These are phyloP conservation scores for Latheticus oryzae DNA, from an alignment of 2,888 invertebrate genomes.

Conservation along the genomic window DNA sequence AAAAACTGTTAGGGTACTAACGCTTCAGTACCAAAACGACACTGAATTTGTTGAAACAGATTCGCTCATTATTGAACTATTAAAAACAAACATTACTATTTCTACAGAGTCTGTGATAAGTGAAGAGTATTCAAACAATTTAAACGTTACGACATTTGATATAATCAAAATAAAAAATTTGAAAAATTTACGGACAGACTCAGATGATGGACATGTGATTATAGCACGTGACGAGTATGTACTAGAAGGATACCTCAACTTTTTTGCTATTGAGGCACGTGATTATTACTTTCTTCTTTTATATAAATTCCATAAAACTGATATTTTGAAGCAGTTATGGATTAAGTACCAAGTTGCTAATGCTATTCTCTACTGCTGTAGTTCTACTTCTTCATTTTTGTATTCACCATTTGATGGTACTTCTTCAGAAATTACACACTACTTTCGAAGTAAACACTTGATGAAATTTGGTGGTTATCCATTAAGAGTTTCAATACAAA, in stretches of 20 bases:
- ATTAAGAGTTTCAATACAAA: slow-evolving; percentile 2
- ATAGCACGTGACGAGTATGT: neutral
- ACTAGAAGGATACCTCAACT: neutral
- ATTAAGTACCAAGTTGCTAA: too few relatives aligned
- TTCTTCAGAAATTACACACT: neutral
- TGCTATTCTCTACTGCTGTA: too few relatives aligned
- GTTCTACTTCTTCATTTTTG: too few relatives aligned
- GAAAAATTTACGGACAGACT: neutral
- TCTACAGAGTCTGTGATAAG: too few relatives aligned
- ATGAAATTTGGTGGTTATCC: neutral
- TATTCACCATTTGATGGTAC: neutral
- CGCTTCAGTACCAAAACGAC: neutral
- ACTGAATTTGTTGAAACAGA: neutral
- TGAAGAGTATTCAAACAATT: neutral
- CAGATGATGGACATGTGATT: neutral
- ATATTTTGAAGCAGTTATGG: too few relatives aligned
- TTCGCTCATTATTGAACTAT: neutral
- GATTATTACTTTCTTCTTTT: too few relatives aligned
- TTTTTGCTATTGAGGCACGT: too few relatives aligned
- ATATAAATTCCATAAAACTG: too few relatives aligned
- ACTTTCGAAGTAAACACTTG: neutral
- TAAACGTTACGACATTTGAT: neutral
- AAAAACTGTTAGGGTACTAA: neutral
- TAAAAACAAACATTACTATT: neutral
- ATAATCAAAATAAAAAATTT: neutral